phyloP scores from a whole-genome alignment of 2,888 invertebrate genomes.

The Diarsia mendica region DNA sequence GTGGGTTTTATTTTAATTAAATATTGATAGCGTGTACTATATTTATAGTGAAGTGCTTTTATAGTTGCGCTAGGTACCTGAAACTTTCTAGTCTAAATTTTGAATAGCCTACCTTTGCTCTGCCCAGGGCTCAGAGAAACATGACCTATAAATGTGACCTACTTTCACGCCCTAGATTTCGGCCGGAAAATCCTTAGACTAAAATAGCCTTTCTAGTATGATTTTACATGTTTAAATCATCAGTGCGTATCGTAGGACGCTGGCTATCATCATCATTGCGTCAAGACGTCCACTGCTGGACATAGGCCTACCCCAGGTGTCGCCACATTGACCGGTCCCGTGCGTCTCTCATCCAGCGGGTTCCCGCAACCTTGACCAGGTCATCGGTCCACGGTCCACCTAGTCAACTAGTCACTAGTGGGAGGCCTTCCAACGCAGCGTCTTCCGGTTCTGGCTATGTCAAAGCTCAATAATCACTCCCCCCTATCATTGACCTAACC shows the following conservation, averaged over 20 bases:
- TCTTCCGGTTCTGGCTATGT: too few relatives aligned
- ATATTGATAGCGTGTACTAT: background rate
- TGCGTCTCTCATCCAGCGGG: too few relatives aligned
- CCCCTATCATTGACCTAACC: background rate
- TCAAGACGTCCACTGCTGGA: too few relatives aligned
- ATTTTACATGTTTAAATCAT: background rate
- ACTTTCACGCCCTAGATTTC: background rate
- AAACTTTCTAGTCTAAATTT: background rate
- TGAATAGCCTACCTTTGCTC: background rate
- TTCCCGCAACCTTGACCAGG: too few relatives aligned
- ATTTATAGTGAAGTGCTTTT: too few relatives aligned
- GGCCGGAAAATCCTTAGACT: background rate
- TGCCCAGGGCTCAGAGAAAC: conserved; percentile 3
- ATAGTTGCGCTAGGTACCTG: background rate
- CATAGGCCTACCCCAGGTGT: too few relatives aligned
- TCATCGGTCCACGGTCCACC: too few relatives aligned
- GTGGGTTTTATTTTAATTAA: background rate
- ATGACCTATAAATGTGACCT: conserved; percentile 20
- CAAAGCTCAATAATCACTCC: background rate
- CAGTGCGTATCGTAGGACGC: background rate
- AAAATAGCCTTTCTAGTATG: conserved; percentile 18
- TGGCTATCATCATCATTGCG: too few relatives aligned
- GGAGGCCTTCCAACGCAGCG: too few relatives aligned
- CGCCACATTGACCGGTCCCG: too few relatives aligned
- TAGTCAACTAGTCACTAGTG: too few relatives aligned